Base-by-base conservation (phyloP, 2,113 vertebrate genomes). In the Leuciscus idus region DNA sequence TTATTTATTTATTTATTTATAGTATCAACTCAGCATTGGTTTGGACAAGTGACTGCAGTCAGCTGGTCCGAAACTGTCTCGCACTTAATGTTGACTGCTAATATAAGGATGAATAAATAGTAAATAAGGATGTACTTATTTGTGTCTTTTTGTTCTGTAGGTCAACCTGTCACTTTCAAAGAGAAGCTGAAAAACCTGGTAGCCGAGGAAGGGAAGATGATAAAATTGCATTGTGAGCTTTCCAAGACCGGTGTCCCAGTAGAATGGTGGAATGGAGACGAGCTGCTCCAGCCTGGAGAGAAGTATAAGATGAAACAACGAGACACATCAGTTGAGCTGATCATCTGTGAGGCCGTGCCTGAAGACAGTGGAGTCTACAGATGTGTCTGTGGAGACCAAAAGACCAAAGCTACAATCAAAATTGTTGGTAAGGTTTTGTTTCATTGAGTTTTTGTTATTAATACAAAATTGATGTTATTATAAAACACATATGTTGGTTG, bases 261-360 rank as follows among this genome's bases (percentile, higher is more conserved):
- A 6, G 95, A 96, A 89, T 98, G 97, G 97, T 95, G 93, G 90
- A 97, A 93, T 89, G 92, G 93, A 0, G 94, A 95, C 1, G 85
- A 93, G 33, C 91, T 94, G 8, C 92, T 98, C 8, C 91, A 88
- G 75, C 93, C 93, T 0, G 94, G 95, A 15, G 92, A 91, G 70
- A 97, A 95, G 83, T 95, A 95, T 90, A 94, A 97, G 28, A 90
- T 94, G 2, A 92, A 90, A 83, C 95, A 93, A 89, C 92, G 87
- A 89, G 96, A 96, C 43, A 30, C 84, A 13, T 74, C 87, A 3
- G 90, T 89, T 21, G 95, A 98, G 86, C 94, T 99, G 87, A 85
- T 94, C 81, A 95, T 98, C 82, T 64, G 26, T 46, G 92, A 94
- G 21, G 91, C 96, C 66, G 90, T 88, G 6, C 86, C 91, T 50